These are phyloP conservation scores for Erithacus rubecula DNA, from an alignment of 2,797 vertebrate genomes.

Conservation along the genomic window DNA sequence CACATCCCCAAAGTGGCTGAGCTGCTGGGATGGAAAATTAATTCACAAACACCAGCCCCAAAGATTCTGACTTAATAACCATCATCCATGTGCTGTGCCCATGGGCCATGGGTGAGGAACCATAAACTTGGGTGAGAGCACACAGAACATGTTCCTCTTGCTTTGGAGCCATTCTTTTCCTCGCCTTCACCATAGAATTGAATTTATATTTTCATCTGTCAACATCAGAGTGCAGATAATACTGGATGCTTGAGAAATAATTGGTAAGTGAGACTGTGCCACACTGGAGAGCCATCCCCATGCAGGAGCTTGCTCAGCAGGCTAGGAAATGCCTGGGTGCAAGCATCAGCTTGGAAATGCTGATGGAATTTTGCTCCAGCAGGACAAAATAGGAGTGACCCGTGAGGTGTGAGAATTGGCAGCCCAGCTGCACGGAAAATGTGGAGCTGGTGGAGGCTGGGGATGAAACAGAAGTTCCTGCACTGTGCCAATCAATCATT, in stretches of 20 bases:
- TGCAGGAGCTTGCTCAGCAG: not conserved
- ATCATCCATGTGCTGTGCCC: not conserved
- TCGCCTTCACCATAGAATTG: not conserved
- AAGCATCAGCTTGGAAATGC: constrained; percentile 61
- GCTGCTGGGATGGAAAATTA: not conserved
- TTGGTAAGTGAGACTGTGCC: not conserved
- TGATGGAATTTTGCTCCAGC: constrained; percentile 65
- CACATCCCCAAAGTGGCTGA: not conserved
- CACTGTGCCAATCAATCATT: constrained; percentile 38
- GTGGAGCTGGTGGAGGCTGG: not conserved
- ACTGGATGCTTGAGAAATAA: not conserved
- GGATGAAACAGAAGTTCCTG: constrained; percentile 14
- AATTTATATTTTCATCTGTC: not conserved
- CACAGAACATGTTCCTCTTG: not conserved
- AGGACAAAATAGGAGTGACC: constrained; percentile 50
- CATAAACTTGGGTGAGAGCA: not conserved
- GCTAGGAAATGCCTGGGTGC: constrained; percentile 52
- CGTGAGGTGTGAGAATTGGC: constrained; percentile 75
- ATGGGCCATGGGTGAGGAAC: not conserved
- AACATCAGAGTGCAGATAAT: not conserved
- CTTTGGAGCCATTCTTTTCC: not conserved
- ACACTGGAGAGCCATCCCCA: not conserved
- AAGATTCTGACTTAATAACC: not conserved
- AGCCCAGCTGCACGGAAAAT: constrained; percentile 62
- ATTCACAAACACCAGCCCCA: not conserved